Conservation (phyloP, 2,797 vertebrate genomes). For the Aldrovandia affinis region DNA sequence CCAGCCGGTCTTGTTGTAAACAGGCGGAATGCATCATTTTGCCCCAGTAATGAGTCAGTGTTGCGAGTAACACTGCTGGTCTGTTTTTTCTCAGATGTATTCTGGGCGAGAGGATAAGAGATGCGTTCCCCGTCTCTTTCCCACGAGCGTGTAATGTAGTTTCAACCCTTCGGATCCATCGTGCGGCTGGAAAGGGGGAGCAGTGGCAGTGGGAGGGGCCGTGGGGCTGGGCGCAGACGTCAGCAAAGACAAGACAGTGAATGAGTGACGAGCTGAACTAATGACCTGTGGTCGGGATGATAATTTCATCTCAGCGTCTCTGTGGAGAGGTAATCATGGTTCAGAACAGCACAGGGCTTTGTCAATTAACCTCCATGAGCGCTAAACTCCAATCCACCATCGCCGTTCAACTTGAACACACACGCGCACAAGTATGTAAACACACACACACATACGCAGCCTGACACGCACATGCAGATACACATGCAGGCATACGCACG, state of each 20-base stretch:
- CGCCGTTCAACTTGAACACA: slow-evolving; percentile 11
- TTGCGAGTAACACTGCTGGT: not conserved
- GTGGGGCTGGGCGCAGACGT: slow-evolving; percentile 33
- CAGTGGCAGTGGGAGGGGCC: slow-evolving; percentile 19
- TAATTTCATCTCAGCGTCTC: slow-evolving; percentile 47
- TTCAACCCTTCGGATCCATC: slow-evolving; percentile 27
- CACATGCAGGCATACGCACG: too few relatives aligned
- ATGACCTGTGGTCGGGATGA: slow-evolving; percentile 38
- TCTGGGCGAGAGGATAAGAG: not conserved
- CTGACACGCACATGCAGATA: not conserved
- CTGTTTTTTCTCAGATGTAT: not conserved
- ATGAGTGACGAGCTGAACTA: slow-evolving; percentile 42
- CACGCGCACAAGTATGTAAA: too few relatives aligned
- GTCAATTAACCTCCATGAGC: slow-evolving; percentile 42
- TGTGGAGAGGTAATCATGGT: slow-evolving; percentile 58
- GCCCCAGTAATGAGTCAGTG: slow-evolving; percentile 13
- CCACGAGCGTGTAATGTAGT: not conserved
- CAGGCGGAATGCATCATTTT: not conserved
- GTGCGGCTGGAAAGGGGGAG: slow-evolving; percentile 30
- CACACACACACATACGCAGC: not conserved
- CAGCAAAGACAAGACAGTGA: slow-evolving; percentile 54
- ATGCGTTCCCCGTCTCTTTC: not conserved
- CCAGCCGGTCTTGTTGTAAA: not conserved
- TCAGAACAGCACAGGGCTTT: slow-evolving; percentile 44
- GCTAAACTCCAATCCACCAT: not conserved